Evolutionary conservation across 2,113 vertebrate species (phyloP).

Genomic region (Embiotoca jacksoni): DNA sequence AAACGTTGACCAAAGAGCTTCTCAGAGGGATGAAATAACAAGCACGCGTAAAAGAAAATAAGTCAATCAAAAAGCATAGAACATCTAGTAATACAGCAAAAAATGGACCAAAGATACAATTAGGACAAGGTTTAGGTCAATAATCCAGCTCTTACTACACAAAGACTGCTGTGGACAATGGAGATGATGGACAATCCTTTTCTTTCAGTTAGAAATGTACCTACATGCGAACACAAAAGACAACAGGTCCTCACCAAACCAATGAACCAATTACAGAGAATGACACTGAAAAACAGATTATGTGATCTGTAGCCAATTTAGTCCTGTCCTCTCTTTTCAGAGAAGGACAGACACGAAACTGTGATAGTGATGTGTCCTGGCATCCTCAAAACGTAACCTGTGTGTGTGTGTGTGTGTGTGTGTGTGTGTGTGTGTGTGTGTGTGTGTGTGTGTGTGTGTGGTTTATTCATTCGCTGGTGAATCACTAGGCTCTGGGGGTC

Average conservation of each 20-base stretch:
- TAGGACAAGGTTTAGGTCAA: too few relatives aligned
- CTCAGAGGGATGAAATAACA: neutral
- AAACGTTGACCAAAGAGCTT: neutral
- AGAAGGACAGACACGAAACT: constrained; percentile 18
- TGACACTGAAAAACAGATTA: constrained; percentile 9
- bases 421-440: neutral
- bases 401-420: constrained; percentile 27
- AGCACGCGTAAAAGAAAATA: neutral
- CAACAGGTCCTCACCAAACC: neutral
- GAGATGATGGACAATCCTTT: neutral
- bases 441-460: neutral
- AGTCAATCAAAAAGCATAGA: too few relatives aligned
- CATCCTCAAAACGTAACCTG: constrained; percentile 51
- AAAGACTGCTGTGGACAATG: too few relatives aligned
- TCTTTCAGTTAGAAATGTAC: neutral
- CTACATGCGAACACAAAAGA: neutral
- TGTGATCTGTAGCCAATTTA: constrained; percentile 15
- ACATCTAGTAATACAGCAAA: neutral
- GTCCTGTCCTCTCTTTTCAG: constrained; percentile 31
- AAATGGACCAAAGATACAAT: neutral
- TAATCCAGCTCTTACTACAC: too few relatives aligned
- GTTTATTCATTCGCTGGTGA: constrained; percentile 68
- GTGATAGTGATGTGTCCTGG: constrained; percentile 62
- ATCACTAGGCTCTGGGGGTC: constrained; percentile 69
- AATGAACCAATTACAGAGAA: constrained; percentile 23